Conservation (phyloP, 2,888 invertebrate genomes). For the Timandra comae region DNA sequence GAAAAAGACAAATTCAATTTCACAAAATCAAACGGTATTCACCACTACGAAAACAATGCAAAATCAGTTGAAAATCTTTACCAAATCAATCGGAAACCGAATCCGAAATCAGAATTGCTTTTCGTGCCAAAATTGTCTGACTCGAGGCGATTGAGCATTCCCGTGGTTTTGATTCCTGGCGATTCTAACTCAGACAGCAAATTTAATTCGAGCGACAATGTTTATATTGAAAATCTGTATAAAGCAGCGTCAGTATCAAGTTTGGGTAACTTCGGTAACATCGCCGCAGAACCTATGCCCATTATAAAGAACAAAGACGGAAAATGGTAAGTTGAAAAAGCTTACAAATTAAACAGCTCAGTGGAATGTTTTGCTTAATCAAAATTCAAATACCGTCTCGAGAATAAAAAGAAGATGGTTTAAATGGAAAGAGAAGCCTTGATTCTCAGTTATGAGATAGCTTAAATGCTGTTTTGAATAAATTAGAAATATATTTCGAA, state of each 20-base stretch:
- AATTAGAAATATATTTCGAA: not conserved
- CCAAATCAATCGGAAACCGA: slow-evolving; percentile 35
- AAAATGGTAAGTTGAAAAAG: slow-evolving; percentile 55
- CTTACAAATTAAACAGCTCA: slow-evolving; percentile 3
- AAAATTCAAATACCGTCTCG: slow-evolving; percentile 15
- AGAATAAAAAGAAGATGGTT: slow-evolving; percentile 11
- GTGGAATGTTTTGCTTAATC: slow-evolving; percentile 8
- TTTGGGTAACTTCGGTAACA: slow-evolving; percentile 62
- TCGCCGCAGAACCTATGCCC: slow-evolving; percentile 64
- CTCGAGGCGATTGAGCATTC: slow-evolving; percentile 59
- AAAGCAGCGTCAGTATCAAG: slow-evolving; percentile 67
- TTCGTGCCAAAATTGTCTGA: slow-evolving; percentile 54
- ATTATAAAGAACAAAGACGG: slow-evolving; percentile 69
- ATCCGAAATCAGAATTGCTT: slow-evolving; percentile 47
- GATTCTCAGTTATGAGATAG: slow-evolving; percentile 2
- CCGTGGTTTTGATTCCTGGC: slow-evolving; percentile 57
- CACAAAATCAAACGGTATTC: slow-evolving; percentile 28
- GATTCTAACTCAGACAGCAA: slow-evolving; percentile 44
- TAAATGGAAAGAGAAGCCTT: slow-evolving; percentile 8
- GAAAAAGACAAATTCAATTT: slow-evolving; percentile 51
- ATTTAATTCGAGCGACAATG: slow-evolving; percentile 65
- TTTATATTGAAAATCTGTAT: slow-evolving; percentile 63
- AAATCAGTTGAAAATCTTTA: slow-evolving; percentile 62
- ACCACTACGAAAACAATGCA: slow-evolving; percentile 32
- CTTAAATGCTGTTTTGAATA: slow-evolving; percentile 1